These are phyloP conservation scores for Betta splendens DNA, from an alignment of 2,797 vertebrate genomes.

Conservation along the genomic window DNA sequence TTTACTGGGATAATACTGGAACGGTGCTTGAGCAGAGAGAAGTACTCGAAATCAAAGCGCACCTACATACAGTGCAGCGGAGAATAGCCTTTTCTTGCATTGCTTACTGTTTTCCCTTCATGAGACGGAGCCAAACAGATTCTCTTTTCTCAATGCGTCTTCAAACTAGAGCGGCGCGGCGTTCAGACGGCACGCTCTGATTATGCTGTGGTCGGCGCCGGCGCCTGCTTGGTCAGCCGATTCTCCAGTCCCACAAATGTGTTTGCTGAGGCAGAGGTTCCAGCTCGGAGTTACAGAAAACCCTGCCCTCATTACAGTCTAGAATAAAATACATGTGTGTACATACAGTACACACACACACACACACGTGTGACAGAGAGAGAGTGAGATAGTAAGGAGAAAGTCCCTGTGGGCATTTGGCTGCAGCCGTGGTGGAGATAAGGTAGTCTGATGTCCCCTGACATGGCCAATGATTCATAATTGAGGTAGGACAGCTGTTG, in stretches of 20 bases:
- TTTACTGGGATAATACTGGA: constrained; percentile 26
- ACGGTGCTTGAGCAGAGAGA: constrained; percentile 7
- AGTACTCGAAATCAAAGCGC: constrained; percentile 27
- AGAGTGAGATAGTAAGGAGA: constrained; percentile 36
- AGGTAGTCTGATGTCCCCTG: constrained; percentile 75
- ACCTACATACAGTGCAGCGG: constrained; percentile 13
- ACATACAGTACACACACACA: not conserved
- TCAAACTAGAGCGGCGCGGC: constrained; percentile 45
- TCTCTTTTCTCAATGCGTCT: constrained; percentile 29
- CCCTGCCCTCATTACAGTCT: constrained; percentile 54
- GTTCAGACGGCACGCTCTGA: constrained; percentile 58
- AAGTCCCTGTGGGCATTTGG: constrained; percentile 64
- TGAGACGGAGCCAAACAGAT: not conserved
- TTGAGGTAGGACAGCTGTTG: constrained; percentile 81
- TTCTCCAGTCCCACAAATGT: constrained; percentile 56
- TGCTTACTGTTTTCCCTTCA: constrained; percentile 15
- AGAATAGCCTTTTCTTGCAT: constrained; percentile 27
- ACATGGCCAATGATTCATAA: constrained; percentile 80
- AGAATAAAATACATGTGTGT: constrained; percentile 18
- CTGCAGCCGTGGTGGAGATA: constrained; percentile 69
- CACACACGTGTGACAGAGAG: constrained; percentile 1
- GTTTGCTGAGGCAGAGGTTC: constrained; percentile 62
- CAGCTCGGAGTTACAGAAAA: constrained; percentile 55
- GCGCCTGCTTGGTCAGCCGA: constrained; percentile 68
- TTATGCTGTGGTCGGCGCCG: constrained; percentile 58